phyloP scores from a whole-genome alignment of 2,888 invertebrate species.

The Lasioglossum villosulum region DNA sequence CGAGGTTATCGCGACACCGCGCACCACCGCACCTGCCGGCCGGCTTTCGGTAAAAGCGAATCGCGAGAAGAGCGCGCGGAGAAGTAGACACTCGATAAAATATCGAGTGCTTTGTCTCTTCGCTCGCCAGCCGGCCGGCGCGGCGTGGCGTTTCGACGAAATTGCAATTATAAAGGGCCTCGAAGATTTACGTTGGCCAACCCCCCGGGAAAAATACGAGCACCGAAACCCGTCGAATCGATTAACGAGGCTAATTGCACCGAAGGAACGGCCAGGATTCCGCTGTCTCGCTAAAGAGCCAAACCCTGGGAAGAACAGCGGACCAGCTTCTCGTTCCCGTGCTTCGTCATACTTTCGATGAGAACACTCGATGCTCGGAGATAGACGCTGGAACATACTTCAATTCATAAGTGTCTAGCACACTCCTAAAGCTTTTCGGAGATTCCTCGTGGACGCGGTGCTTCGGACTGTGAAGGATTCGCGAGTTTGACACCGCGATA shows the following conservation, averaged over 20 bases:
- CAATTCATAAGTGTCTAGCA: not conserved
- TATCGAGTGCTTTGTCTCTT: constrained; percentile 18
- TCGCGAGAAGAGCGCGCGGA: not conserved
- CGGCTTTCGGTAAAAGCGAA: not conserved
- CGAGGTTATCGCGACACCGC: not conserved
- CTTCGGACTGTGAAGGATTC: not conserved
- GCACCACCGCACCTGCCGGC: not conserved
- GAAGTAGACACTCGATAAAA: constrained; percentile 14
- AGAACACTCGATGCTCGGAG: not conserved
- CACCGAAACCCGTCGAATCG: constrained; percentile 6
- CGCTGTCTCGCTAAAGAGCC: constrained; percentile 2
- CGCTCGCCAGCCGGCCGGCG: not conserved
- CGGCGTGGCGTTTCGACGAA: constrained; percentile 12
- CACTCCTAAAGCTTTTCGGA: not conserved
- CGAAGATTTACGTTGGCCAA: not conserved
- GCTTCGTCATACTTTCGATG: constrained; percentile 20
- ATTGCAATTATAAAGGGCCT: constrained; percentile 15
- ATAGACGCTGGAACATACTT: not conserved
- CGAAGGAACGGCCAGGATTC: not conserved
- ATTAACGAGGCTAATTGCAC: constrained; percentile 27
- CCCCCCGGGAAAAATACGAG: constrained; percentile 17
- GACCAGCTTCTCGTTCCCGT: constrained; percentile 73
- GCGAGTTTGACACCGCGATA: not conserved
- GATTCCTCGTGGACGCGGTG: not conserved
- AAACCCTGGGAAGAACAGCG: constrained; percentile 57